Conservation (phyloP, 2,888 invertebrate genomes). For the Dimorphilus gyrociliatus region DNA sequence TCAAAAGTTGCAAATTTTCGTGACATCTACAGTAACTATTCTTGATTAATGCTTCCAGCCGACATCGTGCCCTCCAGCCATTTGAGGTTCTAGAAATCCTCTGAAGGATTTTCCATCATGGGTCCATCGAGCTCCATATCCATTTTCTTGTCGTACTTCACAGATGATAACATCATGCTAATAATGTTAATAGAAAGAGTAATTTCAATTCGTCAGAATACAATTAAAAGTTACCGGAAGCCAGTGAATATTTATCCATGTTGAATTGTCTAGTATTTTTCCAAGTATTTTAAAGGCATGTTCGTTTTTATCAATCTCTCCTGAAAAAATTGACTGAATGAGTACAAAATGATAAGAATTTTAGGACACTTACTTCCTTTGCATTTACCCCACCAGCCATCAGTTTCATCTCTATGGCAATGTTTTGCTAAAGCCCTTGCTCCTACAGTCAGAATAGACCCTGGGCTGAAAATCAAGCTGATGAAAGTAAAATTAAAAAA, state of each 20-base stretch:
- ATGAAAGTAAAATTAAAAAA: constrained; percentile 1
- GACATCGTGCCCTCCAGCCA: constrained; percentile 30
- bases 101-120: constrained; percentile 26
- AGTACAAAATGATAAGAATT: background rate
- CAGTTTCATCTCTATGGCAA: constrained; percentile 23
- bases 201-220: no score
- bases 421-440: constrained; percentile 33
- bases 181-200: no score
- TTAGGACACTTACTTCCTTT: constrained; percentile 25
- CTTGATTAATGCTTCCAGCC: constrained; percentile 32
- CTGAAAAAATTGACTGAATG: constrained; percentile 13
- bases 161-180: constrained; percentile 24
- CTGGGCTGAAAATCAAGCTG: background rate
- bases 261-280: constrained; percentile 26
- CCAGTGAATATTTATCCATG: constrained; percentile 35
- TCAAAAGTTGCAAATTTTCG: no score
- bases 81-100: constrained; percentile 35
- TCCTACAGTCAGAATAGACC: constrained; percentile 24
- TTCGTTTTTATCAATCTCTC: constrained; percentile 27
- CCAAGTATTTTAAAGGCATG: constrained; percentile 21
- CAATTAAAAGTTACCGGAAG: constrained; percentile 18
- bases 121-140: constrained; percentile 34
- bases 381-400: constrained; percentile 30
- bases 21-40: no score
- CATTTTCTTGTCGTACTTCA: constrained; percentile 22